These are phyloP conservation scores for Oreochromis grahami DNA, from an alignment of 2,797 vertebrate genomes.

Conservation along the genomic window DNA sequence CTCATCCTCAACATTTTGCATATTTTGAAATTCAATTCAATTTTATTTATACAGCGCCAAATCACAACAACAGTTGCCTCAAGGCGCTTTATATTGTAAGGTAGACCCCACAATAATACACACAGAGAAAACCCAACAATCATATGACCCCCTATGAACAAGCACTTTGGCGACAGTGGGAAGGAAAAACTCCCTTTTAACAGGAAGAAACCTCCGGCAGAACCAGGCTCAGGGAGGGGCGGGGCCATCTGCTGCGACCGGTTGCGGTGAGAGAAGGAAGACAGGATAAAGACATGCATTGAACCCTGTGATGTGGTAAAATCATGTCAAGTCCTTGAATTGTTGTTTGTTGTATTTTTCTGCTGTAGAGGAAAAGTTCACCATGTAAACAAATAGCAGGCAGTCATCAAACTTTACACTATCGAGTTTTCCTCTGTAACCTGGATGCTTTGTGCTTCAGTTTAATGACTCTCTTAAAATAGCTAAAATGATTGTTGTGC, in stretches of 20 bases:
- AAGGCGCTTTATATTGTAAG: background rate
- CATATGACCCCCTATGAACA: background rate
- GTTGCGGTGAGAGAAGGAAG: background rate
- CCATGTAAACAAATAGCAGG: background rate
- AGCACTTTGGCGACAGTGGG: rapidly evolving
- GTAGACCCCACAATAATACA: background rate
- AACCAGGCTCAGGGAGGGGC: background rate
- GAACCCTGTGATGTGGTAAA: background rate
- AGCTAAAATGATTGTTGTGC: background rate
- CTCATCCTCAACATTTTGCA: background rate
- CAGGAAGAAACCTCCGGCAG: rapidly evolving
- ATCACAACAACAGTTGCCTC: rapidly evolving
- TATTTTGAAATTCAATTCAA: background rate
- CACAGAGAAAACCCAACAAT: rapidly evolving
- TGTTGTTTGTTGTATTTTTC: background rate
- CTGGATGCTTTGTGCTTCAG: background rate
- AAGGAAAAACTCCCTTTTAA: background rate
- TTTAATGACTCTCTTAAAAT: background rate
- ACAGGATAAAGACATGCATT: background rate
- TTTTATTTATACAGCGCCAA: background rate
- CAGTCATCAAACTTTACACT: background rate
- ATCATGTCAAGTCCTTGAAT: background rate
- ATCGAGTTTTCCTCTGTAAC: background rate
- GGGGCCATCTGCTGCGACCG: background rate
- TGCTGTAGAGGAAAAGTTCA: background rate